Percentiles rank a stretch among this genome's conserved stretches.
Evolutionary conservation across 2,888 invertebrate genomes (phyloP).

Genomic region (Camptogramma bilineatum): DNA sequence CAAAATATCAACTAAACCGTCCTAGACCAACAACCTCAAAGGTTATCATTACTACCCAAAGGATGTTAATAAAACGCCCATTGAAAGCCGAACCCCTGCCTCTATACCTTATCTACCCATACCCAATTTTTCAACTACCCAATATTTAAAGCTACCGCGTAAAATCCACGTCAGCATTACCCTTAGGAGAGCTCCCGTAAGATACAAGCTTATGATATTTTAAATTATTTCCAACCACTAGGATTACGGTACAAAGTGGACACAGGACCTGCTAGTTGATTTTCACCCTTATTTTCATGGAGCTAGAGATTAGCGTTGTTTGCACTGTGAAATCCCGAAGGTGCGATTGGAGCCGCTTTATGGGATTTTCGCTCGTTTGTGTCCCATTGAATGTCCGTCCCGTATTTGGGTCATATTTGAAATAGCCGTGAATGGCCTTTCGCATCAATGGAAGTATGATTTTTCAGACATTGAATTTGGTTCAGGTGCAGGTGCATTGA

Average conservation of each 20-base stretch:
- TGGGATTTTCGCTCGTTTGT: slow-evolving; percentile 46
- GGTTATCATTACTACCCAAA: neutral
- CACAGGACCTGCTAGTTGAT: neutral
- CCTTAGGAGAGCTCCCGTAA: slow-evolving; percentile 33
- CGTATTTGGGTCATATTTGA: slow-evolving; percentile 62
- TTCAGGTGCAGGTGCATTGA: slow-evolving; percentile 33
- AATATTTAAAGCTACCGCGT: slow-evolving; percentile 25
- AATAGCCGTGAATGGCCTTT: slow-evolving; percentile 57
- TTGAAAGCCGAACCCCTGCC: slow-evolving; percentile 14
- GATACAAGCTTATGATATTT: slow-evolving; percentile 40
- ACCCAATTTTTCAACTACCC: slow-evolving; percentile 31
- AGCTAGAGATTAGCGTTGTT: slow-evolving; percentile 14
- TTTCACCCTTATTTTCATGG: slow-evolving; percentile 15
- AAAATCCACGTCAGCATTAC: slow-evolving; percentile 37
- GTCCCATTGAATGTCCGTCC: slow-evolving; percentile 43
- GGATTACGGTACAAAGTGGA: slow-evolving; percentile 32
- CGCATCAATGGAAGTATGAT: slow-evolving; percentile 40
- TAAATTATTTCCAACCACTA: slow-evolving; percentile 39
- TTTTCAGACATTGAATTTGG: slow-evolving; percentile 35
- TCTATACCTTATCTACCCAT: slow-evolving; percentile 21
- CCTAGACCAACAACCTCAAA: slow-evolving; percentile 6
- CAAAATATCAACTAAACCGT: neutral
- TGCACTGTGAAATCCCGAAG: slow-evolving; percentile 20
- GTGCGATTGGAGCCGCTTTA: slow-evolving; percentile 42
- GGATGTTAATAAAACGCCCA: slow-evolving; percentile 10